A percentile compares a stretch with the other conserved stretches of the same genome.
Conservation (phyloP, 2,888 invertebrate species). For the Pelosia muscerda region DNA sequence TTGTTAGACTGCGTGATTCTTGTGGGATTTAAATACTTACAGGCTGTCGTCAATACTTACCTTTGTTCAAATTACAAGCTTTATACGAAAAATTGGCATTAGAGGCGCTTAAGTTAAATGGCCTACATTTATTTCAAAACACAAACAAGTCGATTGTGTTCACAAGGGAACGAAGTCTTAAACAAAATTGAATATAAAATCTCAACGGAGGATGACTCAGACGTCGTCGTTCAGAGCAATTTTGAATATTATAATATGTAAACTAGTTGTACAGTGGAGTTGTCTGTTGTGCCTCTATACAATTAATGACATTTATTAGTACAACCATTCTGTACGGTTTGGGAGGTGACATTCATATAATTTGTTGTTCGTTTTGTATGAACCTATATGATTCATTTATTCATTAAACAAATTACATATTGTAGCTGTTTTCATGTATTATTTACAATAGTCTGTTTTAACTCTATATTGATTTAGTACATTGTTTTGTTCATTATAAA, state of each 20-base stretch:
- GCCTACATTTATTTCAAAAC: constrained; percentile 13
- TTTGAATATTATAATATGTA: constrained; percentile 85
- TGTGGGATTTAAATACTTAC: too few species aligned
- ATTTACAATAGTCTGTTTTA: not conserved
- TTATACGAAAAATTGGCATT: not conserved
- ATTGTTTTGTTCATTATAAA: too few species aligned
- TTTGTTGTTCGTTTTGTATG: constrained; percentile 36
- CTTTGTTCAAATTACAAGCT: not conserved
- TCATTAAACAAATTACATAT: constrained; percentile 8
- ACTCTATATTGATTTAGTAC: too few species aligned
- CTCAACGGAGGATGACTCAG: constrained; percentile 82
- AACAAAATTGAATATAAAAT: constrained; percentile 72
- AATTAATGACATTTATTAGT: constrained; percentile 83
- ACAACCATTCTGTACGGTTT: constrained; percentile 67
- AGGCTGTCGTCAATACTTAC: not conserved
- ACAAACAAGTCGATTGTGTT: constrained; percentile 30
- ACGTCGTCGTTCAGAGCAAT: constrained; percentile 74
- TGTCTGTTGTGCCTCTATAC: constrained; percentile 71
- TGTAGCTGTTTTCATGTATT: not conserved
- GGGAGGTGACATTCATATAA: constrained; percentile 39
- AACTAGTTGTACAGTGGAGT: constrained; percentile 75
- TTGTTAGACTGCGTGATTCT: too few species aligned
- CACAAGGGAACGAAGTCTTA: constrained; percentile 62
- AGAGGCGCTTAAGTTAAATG: constrained; percentile 7
- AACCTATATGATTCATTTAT: constrained; percentile 15